Base-by-base conservation (phyloP, 2,797 vertebrate genomes). In the Gallirallus australis region DNA sequence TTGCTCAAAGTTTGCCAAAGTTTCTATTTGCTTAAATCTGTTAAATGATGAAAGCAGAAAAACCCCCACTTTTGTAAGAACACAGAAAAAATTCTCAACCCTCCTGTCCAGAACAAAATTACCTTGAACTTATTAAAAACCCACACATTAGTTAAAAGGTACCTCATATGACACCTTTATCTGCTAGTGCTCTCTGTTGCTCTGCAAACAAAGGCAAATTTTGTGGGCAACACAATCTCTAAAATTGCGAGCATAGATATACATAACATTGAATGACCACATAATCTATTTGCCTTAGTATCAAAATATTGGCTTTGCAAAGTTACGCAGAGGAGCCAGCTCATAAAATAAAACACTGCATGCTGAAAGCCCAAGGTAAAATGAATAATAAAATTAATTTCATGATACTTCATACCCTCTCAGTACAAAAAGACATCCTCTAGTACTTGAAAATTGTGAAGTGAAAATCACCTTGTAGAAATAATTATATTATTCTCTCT, bases 401-500 rank as follows among this genome's bases (percentile, higher is more conserved):
- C 83, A 88, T 16, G 15, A 92, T 93, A 94, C 73, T 93, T 87
- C 82, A 81, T 93, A 93, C 57, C 54, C 75, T 88, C 50, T 94
- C 90, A 45, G 15, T 69, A 95, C 65, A 94, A 95, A 97, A 96
- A 93, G 91, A 96, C 93, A 96, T 94, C 89, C 82, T 93, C 69
- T 87, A 94, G 92, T 86, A 94, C 84, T 96, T 84, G 64, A 77
- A 97, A 96, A 88, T 83, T 95, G 85, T 94, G 95, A 97, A 84
- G 45, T 89, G 53, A 94, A 96, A 97, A 97, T 90, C 92, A 91
- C 96, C 96, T 96, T 94, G 90, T 88, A 97, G 96, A 97, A 97
- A 96, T 95, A 94, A 97, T 97, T 95, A 88, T 56, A 96, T 95
- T 94, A 96, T 63, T 94, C 86, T 97, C 95, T 94, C 92, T 88